Percentiles rank a stretch among this genome's conserved stretches.
phyloP scores from a whole-genome alignment of 2,113 vertebrate species.

The Hystrix brachyura region DNA sequence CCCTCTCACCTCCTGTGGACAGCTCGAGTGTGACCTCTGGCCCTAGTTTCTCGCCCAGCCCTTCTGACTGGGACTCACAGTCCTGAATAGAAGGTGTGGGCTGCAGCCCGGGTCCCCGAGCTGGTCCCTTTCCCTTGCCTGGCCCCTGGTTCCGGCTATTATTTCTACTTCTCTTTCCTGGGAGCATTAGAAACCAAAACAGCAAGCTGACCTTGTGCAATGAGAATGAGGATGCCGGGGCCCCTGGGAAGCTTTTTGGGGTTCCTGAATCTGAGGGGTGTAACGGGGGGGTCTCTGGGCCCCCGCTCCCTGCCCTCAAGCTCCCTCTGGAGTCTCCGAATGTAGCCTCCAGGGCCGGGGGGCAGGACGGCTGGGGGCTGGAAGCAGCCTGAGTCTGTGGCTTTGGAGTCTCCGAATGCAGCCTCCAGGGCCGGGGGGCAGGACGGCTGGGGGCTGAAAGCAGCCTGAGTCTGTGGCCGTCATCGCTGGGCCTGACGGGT shows the following conservation, averaged over 20 bases:
- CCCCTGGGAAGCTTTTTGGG: neutral
- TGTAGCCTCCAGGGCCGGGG: neutral
- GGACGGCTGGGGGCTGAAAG: neutral
- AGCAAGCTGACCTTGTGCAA: neutral
- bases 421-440: neutral
- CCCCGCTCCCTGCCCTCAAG: neutral
- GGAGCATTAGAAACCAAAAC: neutral
- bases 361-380: neutral
- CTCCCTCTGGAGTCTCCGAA: constrained; percentile 33
- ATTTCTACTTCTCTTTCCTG: constrained; percentile 38
- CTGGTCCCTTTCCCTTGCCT: too few relatives aligned
- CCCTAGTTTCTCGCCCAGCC: neutral
- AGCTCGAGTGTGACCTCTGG: too few relatives aligned
- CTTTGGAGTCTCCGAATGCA: constrained; percentile 5
- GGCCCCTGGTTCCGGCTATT: neutral
- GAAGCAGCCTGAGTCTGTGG: neutral
- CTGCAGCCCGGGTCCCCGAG: neutral
- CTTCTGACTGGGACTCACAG: neutral
- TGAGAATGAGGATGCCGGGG: neutral
- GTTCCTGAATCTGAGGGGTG: constrained; percentile 28
- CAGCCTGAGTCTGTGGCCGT: neutral
- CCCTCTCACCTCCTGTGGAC: neutral
- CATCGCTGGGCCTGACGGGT: neutral
- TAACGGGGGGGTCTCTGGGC: neutral
- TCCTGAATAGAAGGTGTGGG: neutral